A percentile compares a stretch with the other conserved stretches of the same genome.
These are phyloP conservation scores for Clanis bilineata DNA, from an alignment of 2,888 invertebrate genomes.

Conservation along the genomic window DNA sequence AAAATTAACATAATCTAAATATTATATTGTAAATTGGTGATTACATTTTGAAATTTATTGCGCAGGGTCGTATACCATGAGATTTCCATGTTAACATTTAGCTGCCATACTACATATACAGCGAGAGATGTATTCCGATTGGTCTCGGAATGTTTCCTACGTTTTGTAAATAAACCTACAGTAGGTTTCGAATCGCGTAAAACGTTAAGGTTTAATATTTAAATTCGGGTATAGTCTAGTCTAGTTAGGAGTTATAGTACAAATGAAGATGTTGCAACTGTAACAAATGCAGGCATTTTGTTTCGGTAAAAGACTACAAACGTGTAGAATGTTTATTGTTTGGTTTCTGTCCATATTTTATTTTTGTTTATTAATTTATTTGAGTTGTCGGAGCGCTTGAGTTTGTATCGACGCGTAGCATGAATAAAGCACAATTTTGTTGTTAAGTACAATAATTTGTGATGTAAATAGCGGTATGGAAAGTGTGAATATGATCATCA, in stretches of 20 bases:
- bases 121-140: conserved; percentile 1
- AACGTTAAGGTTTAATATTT: conserved; percentile 21
- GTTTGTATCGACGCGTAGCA: conserved; percentile 41
- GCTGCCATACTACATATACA: not conserved
- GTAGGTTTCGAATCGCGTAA: conserved; percentile 24
- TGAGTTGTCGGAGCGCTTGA: conserved; percentile 46
- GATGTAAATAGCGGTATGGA: conserved; percentile 77
- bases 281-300: conserved; percentile 24
- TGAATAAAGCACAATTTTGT: conserved; percentile 75
- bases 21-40: conserved; percentile 20
- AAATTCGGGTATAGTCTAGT: conserved; percentile 13
- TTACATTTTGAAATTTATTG: conserved; percentile 38
- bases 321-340: conserved; percentile 45
- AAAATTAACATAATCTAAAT: conserved; percentile 22
- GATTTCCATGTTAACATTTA: not conserved
- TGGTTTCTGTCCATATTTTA: conserved; percentile 51
- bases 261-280: conserved; percentile 25
- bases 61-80: conserved; percentile 41
- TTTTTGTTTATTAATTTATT: conserved; percentile 45
- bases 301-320: conserved; percentile 46
- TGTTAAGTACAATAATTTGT: conserved; percentile 71
- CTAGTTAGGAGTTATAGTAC: conserved; percentile 22
- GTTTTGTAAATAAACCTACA: conserved; percentile 20
- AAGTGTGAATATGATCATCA: conserved; percentile 78
- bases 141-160: conserved; percentile 8